phyloP scores from a whole-genome alignment of 2,888 invertebrate species.

The Zaprionus lineosus region DNA sequence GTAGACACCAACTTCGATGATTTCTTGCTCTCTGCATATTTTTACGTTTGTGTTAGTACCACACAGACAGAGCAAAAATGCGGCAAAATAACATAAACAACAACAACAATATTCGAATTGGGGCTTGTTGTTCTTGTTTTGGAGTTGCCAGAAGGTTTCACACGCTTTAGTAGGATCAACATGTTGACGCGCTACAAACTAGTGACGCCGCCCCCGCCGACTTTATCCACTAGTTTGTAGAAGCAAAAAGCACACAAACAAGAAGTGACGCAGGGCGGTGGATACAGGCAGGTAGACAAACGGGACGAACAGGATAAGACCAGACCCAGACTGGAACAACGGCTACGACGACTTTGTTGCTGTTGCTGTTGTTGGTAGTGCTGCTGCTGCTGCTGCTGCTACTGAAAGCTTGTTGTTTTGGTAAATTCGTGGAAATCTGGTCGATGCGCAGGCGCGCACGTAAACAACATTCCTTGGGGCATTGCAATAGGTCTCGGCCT shows the following conservation, averaged over 20 bases:
- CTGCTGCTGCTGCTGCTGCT: constrained; percentile 19
- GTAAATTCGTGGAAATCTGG: constrained; percentile 62
- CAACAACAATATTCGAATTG: constrained; percentile 47
- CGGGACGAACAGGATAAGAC: constrained; percentile 71
- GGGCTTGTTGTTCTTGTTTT: constrained; percentile 52
- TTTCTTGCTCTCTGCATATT: constrained; percentile 31
- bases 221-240: constrained; percentile 41
- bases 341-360: constrained; percentile 11
- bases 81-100: constrained; percentile 66
- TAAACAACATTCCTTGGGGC: constrained; percentile 72
- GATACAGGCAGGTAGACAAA: constrained; percentile 61
- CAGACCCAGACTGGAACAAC: constrained; percentile 48
- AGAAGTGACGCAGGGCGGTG: constrained; percentile 65
- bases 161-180: constrained; percentile 70
- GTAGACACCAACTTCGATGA: constrained; percentile 43
- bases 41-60: constrained; percentile 20
- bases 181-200: constrained; percentile 73
- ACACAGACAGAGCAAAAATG: constrained; percentile 40
- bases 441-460: constrained; percentile 73
- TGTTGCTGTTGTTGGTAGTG: constrained; percentile 2
- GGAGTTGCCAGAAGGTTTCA: constrained; percentile 69
- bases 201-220: constrained; percentile 36
- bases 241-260: constrained; percentile 72
- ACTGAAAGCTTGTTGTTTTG: constrained; percentile 45
- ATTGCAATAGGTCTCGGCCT: constrained; percentile 50